Conservation (phyloP, 2,797 vertebrate species). For the Okamejei kenojei region DNA sequence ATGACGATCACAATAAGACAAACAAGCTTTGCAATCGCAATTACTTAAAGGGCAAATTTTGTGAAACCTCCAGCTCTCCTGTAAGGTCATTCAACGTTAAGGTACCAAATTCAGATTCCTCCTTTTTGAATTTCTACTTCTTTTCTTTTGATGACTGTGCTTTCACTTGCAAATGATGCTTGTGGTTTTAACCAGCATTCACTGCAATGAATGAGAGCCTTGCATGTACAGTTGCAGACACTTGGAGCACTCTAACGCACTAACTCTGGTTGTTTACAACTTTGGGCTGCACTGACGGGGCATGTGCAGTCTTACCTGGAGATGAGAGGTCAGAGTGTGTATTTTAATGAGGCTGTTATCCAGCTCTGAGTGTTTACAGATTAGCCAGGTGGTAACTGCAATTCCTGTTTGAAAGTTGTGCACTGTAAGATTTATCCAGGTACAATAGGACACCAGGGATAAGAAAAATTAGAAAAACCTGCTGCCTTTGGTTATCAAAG, state of each 20-base stretch:
- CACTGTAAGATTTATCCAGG: background rate
- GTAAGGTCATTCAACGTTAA: constrained; percentile 71
- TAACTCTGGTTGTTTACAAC: background rate
- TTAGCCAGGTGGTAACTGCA: background rate
- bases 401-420: background rate
- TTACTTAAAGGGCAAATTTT: constrained; percentile 54
- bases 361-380: background rate
- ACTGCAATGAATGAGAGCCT: background rate
- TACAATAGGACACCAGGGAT: background rate
- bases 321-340: background rate
- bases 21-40: constrained; percentile 63
- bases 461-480: background rate
- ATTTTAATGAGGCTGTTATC: background rate
- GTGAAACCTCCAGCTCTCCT: constrained; percentile 61
- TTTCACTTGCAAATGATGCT: background rate
- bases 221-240: background rate
- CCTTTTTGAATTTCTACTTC: background rate
- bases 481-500: background rate
- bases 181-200: background rate
- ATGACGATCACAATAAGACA: constrained; percentile 57
- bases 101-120: constrained; percentile 57
- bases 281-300: background rate
- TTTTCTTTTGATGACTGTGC: background rate
- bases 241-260: background rate
- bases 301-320: background rate